Conservation (phyloP, 2,797 vertebrate species). For the Etheostoma nigrum region DNA sequence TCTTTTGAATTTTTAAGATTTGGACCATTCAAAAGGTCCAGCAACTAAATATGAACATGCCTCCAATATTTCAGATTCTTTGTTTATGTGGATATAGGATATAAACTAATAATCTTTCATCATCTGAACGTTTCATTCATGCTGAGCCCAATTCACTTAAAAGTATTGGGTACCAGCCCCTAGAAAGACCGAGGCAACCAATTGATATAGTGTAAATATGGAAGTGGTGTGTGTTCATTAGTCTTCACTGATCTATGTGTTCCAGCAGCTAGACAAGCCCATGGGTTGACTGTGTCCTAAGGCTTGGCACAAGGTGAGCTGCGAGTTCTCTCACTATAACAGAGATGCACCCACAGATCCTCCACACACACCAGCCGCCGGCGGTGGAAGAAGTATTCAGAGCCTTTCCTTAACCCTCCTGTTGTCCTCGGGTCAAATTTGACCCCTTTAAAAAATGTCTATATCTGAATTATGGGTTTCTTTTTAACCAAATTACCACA, state of each 20-base stretch:
- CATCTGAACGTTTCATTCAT: background rate
- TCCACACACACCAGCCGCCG: slow-evolving; percentile 21
- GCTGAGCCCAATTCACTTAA: background rate
- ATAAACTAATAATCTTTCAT: background rate
- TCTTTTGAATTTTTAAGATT: background rate
- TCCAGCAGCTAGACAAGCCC: background rate
- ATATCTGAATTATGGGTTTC: no score
- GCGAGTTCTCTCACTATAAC: slow-evolving; percentile 61
- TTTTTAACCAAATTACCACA: no score
- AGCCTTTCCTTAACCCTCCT: no score
- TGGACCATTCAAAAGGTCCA: background rate
- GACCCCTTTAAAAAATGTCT: no score
- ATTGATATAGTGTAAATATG: background rate
- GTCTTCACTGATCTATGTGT: slow-evolving; percentile 1
- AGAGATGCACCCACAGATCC: slow-evolving; percentile 60
- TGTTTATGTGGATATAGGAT: background rate
- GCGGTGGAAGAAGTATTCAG: no score
- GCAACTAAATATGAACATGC: background rate
- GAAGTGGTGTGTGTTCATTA: slow-evolving; percentile 1
- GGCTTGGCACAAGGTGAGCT: slow-evolving; percentile 79
- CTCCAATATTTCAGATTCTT: background rate
- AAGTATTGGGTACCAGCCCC: background rate
- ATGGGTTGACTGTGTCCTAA: slow-evolving; percentile 41
- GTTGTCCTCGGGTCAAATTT: no score
- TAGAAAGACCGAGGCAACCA: background rate